Conservation (phyloP, 2,113 vertebrate genomes). For the Oryzias celebensis region DNA sequence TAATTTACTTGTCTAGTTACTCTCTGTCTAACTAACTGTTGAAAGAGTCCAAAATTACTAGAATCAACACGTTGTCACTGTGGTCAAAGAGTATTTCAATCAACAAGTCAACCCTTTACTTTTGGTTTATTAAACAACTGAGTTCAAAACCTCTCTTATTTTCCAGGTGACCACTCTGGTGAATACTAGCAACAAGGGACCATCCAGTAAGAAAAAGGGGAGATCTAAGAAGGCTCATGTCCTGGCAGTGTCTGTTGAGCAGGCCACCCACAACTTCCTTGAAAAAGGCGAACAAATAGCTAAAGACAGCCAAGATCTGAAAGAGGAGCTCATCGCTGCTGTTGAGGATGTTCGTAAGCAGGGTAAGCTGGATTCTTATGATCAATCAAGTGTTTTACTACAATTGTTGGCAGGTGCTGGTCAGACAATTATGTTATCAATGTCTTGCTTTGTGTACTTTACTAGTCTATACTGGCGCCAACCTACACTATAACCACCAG, state of each 20-base stretch:
- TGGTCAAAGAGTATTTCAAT: no score
- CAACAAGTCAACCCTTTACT: no score
- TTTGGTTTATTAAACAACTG: no score
- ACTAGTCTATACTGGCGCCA: no score
- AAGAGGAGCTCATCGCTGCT: constrained; percentile 92
- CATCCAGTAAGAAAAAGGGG: constrained; percentile 97
- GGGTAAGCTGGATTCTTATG: constrained; percentile 74
- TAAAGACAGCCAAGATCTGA: constrained; percentile 97
- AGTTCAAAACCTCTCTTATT: constrained; percentile 10
- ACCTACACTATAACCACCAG: no score
- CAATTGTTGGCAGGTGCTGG: neutral
- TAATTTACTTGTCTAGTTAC: no score
- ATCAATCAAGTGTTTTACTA: neutral
- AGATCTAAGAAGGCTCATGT: constrained; percentile 99
- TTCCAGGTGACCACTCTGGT: constrained; percentile 94
- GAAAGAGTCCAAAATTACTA: no score
- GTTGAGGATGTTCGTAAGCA: constrained; percentile 97
- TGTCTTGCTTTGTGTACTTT: neutral
- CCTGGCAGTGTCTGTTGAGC: constrained; percentile 94
- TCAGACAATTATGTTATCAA: neutral
- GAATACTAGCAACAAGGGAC: constrained; percentile 98
- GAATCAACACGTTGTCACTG: no score
- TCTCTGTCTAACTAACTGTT: no score
- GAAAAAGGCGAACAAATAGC: constrained; percentile 98
- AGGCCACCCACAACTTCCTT: constrained; percentile 97